Evolutionary conservation across 2,797 vertebrate genomes (phyloP), one percentile per base, ranked within the genome.

Genomic region (Schizothorax lantsangensis): DNA sequence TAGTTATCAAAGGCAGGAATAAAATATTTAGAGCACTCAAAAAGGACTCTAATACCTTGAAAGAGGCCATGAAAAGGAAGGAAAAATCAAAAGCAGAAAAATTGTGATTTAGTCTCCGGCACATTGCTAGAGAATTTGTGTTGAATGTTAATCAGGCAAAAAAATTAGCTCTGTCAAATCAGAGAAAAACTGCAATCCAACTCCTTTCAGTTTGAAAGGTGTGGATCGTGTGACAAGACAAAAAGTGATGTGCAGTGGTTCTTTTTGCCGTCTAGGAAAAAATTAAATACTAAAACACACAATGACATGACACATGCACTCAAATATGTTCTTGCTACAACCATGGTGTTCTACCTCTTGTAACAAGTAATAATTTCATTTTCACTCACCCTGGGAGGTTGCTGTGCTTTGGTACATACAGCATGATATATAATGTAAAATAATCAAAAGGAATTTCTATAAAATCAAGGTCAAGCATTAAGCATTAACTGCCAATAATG

Each of bases 1-100:
- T 83, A 82, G 79, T 83, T 78, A 87, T 83, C 86, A 87, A 87
- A 87, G 86, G 49, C 59, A 36, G 47, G 33, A 83, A 87, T 83
- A 69, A 83, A 71, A 83, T 83, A 71, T 78, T 87, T 47, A 83
- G 74, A 87, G 81, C 80, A 83, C 73, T 83, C 72, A 87, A 83
- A 87, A 83, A 10, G 64, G 38, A 49, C 52, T 83, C 81, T 71
- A 78, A 83, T 84, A 73, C 66, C 66, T 71, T 87, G 21, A 87
- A 87, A 79, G 86, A 69, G 43, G 23, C 47, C 47, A 64, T 64
- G 38, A 74, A 74, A 81, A 72, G 52, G 12, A 21, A 49, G 23
- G 6, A 49, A 68, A 88, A 54, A n/a, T 36, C 84, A 62, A 88
- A 73, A 59, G 86, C 72, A 68, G 72, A 72, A 78, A 30, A 49